Evolutionary conservation across 2,888 invertebrate genomes (phyloP), one percentile per base, ranked within the genome.

Genomic region (Cecidostiba fungosa): DNA sequence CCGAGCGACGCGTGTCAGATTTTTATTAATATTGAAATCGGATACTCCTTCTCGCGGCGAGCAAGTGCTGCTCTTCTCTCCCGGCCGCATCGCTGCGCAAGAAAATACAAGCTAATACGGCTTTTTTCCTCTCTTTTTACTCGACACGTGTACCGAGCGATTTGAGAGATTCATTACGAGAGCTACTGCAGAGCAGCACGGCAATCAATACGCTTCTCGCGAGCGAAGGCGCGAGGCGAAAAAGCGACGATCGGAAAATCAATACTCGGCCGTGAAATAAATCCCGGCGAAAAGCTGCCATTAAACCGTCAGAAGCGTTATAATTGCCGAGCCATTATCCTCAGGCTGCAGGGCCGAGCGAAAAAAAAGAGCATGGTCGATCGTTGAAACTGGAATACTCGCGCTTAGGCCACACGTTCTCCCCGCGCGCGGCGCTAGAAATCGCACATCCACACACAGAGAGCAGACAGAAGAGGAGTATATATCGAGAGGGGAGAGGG

Each of bases 291-390:
- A 82, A 29, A 36, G 29, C 54, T 50, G 77, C 54, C 59, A 77
- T 79, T 84, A 84, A 84, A 70, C 76, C 84, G 76, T 80, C 74
- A 54, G 78, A 73, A 81, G 73, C 77, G 81, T 82, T 76, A 82
- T 82, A 85, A 85, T 85, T 85, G 78, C 82, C 79, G 26, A 39
- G 54, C 66, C 85, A 78, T 82, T 85, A 85, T 82, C 85, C 66
- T 77, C 78, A 66, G 50, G 50, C 54, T 59, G 54, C 77, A 1
- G 12, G 3, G 6, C 14, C 77, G 36, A 19, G 32, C 50, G 12
- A 29, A 69, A 16, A 23, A 12, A 16, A 79, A 62, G 54, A 84
- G 59, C 32, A 77, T 4, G 50, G 85, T 77, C 77, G 59, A 77
- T 85, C 81, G 72, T n/a, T 26, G 47, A 66, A 79, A 66, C 50